phyloP scores from a whole-genome alignment of 2,888 invertebrate genomes.

The Eupithecia vulgata region DNA sequence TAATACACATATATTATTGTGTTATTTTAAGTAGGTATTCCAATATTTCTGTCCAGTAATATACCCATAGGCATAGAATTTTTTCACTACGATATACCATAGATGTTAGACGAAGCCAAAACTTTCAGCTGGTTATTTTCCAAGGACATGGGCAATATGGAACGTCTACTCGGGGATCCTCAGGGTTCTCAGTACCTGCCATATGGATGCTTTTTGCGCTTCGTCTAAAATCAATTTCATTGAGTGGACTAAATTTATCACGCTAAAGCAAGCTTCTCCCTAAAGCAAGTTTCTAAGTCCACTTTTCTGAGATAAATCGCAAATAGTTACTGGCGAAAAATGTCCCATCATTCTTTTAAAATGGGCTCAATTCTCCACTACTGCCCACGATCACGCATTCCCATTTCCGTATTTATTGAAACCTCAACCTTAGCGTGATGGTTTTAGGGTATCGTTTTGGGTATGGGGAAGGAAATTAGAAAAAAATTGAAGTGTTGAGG shows the following conservation, averaged over 20 bases:
- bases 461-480: slow-evolving; percentile 53
- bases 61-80: too few relatives aligned
- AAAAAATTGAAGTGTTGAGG: slow-evolving; percentile 65
- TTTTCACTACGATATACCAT: too few relatives aligned
- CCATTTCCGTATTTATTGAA: slow-evolving; percentile 41
- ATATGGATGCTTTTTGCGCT: slow-evolving; percentile 1
- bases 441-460: slow-evolving; percentile 45
- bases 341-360: slow-evolving; percentile 78
- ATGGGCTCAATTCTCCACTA: slow-evolving; percentile 73
- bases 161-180: not conserved
- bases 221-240: slow-evolving; percentile 13
- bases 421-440: slow-evolving; percentile 30
- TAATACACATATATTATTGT: too few relatives aligned
- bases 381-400: slow-evolving; percentile 73
- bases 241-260: slow-evolving; percentile 10
- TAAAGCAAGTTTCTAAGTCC: slow-evolving; percentile 19
- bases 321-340: slow-evolving; percentile 66
- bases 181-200: not conserved
- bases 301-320: slow-evolving; percentile 58
- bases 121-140: not conserved
- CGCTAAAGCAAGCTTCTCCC: slow-evolving; percentile 1
- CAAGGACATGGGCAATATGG: not conserved
- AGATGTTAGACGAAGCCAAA: not conserved
- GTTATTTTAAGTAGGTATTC: too few relatives aligned
- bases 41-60: too few relatives aligned